Percentiles rank a stretch among this genome's conserved stretches.
Conservation (phyloP, 2,797 vertebrate genomes). For the Spatula versicolor region DNA sequence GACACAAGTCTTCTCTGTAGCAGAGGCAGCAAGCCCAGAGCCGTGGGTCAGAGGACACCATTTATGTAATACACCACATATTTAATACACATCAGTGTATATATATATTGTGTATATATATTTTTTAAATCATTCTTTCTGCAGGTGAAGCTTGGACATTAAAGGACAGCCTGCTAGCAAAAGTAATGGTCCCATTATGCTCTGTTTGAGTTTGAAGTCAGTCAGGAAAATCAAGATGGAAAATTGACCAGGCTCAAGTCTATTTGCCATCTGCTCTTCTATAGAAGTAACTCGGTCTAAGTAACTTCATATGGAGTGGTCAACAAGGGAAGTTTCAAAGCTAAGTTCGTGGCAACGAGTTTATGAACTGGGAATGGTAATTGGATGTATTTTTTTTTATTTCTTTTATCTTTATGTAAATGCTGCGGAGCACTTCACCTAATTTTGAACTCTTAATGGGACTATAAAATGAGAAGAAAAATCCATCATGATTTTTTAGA, state of each 20-base stretch:
- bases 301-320: background rate
- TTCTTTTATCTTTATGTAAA: background rate
- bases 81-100: background rate
- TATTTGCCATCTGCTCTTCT: background rate
- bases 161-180: background rate
- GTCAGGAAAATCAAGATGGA: background rate
- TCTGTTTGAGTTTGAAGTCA: background rate
- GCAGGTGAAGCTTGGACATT: background rate
- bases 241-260: background rate
- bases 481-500: background rate
- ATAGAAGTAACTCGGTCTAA: background rate
- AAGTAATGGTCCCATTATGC: background rate
- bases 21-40: background rate
- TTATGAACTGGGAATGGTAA: background rate
- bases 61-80: background rate
- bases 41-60: background rate
- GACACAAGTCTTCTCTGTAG: rapidly evolving
- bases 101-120: too few species aligned
- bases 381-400: background rate
- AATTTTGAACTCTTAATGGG: background rate
- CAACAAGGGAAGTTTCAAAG: background rate
- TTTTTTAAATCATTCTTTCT: background rate
- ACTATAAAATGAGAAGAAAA: background rate
- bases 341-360: background rate
- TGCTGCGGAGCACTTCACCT: background rate